Conservation (phyloP, 1,140 invertebrate genomes). For the Pectinophora gossypiella region DNA sequence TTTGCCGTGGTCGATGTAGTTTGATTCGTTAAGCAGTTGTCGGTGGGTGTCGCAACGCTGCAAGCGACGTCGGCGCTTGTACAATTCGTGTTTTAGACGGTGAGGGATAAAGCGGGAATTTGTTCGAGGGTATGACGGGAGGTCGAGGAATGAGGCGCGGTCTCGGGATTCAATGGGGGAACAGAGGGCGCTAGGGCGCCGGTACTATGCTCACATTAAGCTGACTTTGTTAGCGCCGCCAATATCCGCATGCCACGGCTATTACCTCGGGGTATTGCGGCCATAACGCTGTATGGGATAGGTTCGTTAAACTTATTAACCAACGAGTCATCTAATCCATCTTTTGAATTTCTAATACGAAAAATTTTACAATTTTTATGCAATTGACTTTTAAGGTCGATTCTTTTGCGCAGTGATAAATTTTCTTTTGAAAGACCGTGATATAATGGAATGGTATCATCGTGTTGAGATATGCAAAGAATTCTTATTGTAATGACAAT, state of each 20-base stretch:
- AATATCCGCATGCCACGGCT: slow-evolving; percentile 11
- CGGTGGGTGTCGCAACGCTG: slow-evolving; percentile 15
- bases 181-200: slow-evolving; percentile 47
- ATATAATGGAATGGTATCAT: too few species aligned
- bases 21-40: slow-evolving; percentile 34
- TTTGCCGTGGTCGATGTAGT: slow-evolving; percentile 21
- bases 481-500: too few species aligned
- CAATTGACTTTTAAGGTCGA: too few species aligned
- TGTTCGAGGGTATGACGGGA: slow-evolving; percentile 19
- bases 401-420: too few species aligned
- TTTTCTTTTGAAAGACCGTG: too few species aligned
- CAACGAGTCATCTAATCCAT: too few species aligned
- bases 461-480: too few species aligned
- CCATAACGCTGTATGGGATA: neutral
- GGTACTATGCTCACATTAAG: slow-evolving; percentile 33
- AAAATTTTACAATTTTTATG: too few species aligned
- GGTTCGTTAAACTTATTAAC: too few species aligned
- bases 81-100: slow-evolving; percentile 23
- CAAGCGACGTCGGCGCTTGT: slow-evolving; percentile 7
- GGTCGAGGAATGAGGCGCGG: slow-evolving; percentile 52
- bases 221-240: slow-evolving; percentile 34
- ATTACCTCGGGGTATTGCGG: neutral
- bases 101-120: slow-evolving; percentile 21
- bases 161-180: slow-evolving; percentile 38
- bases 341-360: too few species aligned